A percentile compares a stretch with the other conserved stretches of the same genome.
Evolutionary conservation across 2,113 vertebrate genomes (phyloP).

Genomic region (Sterrhoptilus dennistouni): DNA sequence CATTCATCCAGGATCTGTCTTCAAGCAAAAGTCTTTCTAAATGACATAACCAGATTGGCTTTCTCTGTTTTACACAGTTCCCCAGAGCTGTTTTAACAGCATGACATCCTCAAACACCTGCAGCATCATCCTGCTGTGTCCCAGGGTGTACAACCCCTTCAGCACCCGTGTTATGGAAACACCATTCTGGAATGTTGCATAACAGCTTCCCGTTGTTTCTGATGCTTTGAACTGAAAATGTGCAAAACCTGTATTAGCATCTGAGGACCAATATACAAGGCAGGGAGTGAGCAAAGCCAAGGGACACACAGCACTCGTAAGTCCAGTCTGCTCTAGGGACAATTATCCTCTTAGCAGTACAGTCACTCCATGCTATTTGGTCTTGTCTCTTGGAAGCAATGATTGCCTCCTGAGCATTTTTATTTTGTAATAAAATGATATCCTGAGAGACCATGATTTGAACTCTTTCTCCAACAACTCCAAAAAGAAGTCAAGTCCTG

Average conservation of each 20-base stretch:
- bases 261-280: neutral
- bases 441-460: neutral
- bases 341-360: neutral
- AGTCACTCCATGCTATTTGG: neutral
- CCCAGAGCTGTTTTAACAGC: neutral
- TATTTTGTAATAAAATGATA: neutral
- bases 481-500: neutral
- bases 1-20: neutral
- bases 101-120: neutral
- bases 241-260: neutral
- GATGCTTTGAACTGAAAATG: neutral
- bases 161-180: neutral
- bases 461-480: neutral
- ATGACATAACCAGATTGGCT: neutral
- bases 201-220: neutral
- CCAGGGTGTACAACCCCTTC: neutral
- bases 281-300: neutral
- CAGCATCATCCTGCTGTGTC: neutral
- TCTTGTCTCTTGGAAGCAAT: neutral
- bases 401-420: neutral
- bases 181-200: neutral
- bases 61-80: neutral
- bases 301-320: accelerated
- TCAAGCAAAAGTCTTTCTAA: neutral
- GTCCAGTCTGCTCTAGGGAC: neutral